Evolutionary conservation across 2,113 vertebrate species (phyloP).

Genomic region (Nestor notabilis): DNA sequence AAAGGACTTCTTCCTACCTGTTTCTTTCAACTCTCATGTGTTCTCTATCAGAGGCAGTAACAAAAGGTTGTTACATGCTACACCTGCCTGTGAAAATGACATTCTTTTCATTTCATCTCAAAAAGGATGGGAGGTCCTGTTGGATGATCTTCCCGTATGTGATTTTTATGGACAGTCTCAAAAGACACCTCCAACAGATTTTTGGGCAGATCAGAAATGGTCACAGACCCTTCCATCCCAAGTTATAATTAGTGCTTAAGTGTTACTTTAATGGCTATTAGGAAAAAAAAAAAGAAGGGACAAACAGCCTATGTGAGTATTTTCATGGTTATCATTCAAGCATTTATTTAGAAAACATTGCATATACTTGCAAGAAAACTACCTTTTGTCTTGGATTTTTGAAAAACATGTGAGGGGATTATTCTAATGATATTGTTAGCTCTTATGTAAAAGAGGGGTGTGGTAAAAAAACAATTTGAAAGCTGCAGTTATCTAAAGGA

Average conservation of each 20-base stretch:
- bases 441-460: neutral
- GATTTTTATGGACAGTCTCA: neutral
- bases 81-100: neutral
- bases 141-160: neutral
- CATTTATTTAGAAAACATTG: neutral
- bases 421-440: neutral
- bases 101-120: neutral
- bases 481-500: neutral
- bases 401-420: neutral
- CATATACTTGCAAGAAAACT: neutral
- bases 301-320: neutral
- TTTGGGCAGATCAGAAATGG: accelerated
- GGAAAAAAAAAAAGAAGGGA: neutral
- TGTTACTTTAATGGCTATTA: neutral
- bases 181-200: neutral
- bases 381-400: neutral
- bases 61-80: neutral
- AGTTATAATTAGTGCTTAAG: neutral
- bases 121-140: neutral
- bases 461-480: neutral
- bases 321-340: neutral
- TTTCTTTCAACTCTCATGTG: neutral
- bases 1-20: neutral
- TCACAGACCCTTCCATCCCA: neutral
- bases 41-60: neutral